Evolutionary conservation across 2,113 vertebrate genomes (phyloP).

Genomic region (Protomyctophum bolini): DNA sequence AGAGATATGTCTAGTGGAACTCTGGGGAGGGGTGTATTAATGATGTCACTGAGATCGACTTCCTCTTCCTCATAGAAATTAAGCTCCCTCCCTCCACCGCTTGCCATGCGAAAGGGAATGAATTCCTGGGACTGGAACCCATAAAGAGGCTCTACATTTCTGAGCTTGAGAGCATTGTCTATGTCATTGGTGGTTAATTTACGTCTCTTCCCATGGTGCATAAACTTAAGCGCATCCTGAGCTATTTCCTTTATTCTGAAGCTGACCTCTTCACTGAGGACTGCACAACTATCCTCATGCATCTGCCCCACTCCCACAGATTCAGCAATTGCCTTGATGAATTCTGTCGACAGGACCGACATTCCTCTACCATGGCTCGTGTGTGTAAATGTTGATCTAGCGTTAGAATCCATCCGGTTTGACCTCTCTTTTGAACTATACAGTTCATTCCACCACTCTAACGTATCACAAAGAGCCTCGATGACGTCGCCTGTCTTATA

Average conservation of each 20-base stretch:
- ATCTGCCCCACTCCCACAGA: conserved; percentile 87
- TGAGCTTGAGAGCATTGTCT: conserved; percentile 89
- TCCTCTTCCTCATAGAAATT: conserved; percentile 95
- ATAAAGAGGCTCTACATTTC: conserved; percentile 92
- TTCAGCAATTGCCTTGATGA: conserved; percentile 91
- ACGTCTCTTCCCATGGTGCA: conserved; percentile 91
- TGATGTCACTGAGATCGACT: conserved; percentile 92
- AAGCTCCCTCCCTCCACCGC: conserved; percentile 90
- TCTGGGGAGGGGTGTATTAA: conserved; percentile 91
- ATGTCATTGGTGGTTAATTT: conserved; percentile 89
- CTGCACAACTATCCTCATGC: conserved; percentile 88
- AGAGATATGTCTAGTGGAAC: conserved; percentile 91
- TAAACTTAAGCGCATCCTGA: conserved; percentile 93
- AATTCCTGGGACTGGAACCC: conserved; percentile 93
- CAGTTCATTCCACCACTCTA: no score
- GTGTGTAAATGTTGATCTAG: no score
- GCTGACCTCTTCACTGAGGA: conserved; percentile 91
- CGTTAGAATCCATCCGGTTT: no score
- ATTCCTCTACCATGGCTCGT: conserved; percentile 88
- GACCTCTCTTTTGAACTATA: no score
- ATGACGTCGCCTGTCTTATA: no score
- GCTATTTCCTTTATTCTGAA: conserved; percentile 92
- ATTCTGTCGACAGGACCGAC: conserved; percentile 88
- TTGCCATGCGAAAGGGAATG: conserved; percentile 92
- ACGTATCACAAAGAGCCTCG: no score